Conservation (phyloP, 2,113 vertebrate species). For the Cyanistes caeruleus region DNA sequence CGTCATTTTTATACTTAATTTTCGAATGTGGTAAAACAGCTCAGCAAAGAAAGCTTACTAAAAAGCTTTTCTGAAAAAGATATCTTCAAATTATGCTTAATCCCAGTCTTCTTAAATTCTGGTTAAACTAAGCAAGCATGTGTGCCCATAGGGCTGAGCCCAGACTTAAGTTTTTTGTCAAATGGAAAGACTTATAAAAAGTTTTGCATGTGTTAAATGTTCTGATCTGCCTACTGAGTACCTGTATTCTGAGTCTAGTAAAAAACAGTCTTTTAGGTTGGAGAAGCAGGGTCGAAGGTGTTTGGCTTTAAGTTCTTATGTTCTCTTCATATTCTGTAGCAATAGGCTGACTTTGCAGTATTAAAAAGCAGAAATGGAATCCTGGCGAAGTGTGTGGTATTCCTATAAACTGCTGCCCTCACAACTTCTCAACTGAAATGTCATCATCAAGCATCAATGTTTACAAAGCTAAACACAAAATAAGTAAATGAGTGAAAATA, state of each 20-base stretch:
- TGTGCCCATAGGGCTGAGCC: not conserved
- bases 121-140: not conserved
- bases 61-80: not conserved
- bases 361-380: conserved; percentile 12
- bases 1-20: not conserved
- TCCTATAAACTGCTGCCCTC: not conserved
- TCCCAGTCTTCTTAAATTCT: not conserved
- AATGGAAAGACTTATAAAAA: not conserved
- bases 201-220: not conserved
- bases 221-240: not conserved
- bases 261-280: not conserved
- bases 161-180: not conserved
- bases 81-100: not conserved
- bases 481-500: not conserved
- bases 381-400: not conserved
- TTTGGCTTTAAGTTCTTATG: not conserved
- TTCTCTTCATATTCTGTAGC: not conserved
- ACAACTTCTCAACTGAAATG: not conserved
- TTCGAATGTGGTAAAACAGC: not conserved
- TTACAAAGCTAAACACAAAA: not conserved
- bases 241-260: not conserved
- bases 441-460: not conserved
- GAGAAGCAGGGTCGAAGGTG: not conserved
- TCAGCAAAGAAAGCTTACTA: not conserved
- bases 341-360: not conserved